Conservation (phyloP, 2,888 invertebrate species). For the Ormyrus pomaceus region DNA sequence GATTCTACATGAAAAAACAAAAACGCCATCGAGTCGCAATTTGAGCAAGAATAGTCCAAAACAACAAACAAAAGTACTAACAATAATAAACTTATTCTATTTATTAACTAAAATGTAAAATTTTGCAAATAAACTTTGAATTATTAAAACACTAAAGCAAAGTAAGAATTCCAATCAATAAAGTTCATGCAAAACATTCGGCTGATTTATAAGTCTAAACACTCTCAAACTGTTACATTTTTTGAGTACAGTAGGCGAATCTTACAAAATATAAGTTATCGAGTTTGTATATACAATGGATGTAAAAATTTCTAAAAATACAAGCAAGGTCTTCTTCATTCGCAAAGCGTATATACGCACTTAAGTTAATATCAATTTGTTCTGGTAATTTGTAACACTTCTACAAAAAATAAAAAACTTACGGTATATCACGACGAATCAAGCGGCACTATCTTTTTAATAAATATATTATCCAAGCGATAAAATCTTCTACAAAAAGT, state of each 20-base stretch:
- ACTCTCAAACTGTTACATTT: constrained; percentile 32
- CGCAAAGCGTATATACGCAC: constrained; percentile 31
- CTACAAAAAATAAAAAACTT: constrained; percentile 41
- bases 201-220: constrained; percentile 7
- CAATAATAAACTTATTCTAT: constrained; percentile 9
- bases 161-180: constrained; percentile 1
- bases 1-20: constrained; percentile 54
- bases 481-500: constrained; percentile 61
- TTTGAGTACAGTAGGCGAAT: not conserved
- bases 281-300: constrained; percentile 25
- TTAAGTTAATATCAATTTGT: constrained; percentile 31
- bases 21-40: constrained; percentile 56
- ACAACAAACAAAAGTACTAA: constrained; percentile 27
- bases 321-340: constrained; percentile 49
- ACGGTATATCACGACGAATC: constrained; percentile 15
- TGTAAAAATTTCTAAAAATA: constrained; percentile 58
- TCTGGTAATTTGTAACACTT: constrained; percentile 9
- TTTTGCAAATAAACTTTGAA: not conserved
- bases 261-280: constrained; percentile 43
- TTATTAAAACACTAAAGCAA: not conserved
- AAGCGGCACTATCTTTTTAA: constrained; percentile 57
- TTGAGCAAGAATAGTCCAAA: constrained; percentile 50
- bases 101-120: not conserved
- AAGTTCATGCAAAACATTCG: constrained; percentile 12
- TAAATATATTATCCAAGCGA: constrained; percentile 61